Conservation (phyloP, 2,888 invertebrate genomes). For the Plusia festucae region DNA sequence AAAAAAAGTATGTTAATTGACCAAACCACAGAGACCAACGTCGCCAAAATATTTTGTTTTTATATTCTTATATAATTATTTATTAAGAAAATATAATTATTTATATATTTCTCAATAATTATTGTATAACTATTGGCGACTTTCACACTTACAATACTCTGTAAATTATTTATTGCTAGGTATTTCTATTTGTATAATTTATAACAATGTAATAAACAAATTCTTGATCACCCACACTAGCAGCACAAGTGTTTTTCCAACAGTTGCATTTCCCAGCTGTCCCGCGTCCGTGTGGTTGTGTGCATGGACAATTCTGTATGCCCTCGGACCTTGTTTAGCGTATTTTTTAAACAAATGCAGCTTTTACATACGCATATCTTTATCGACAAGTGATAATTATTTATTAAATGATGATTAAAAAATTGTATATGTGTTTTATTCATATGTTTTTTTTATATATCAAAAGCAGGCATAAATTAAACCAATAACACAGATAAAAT, state of each 20-base stretch:
- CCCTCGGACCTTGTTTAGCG: conserved; percentile 50
- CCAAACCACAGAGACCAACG: too few relatives aligned
- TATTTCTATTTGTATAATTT: background rate
- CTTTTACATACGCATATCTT: conserved; percentile 71
- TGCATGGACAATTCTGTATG: conserved; percentile 33
- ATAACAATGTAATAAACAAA: background rate
- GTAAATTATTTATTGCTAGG: background rate
- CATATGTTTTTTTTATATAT: background rate
- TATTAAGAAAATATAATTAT: too few relatives aligned
- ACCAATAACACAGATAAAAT: conserved; percentile 6
- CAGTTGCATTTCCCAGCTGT: conserved; percentile 31
- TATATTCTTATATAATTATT: too few relatives aligned
- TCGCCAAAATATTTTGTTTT: too few relatives aligned
- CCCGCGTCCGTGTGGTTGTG: conserved; percentile 17
- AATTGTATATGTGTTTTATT: conserved; percentile 44
- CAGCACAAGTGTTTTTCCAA: conserved; percentile 12
- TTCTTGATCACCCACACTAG: background rate
- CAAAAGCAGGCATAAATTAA: conserved; percentile 2
- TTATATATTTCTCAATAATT: background rate
- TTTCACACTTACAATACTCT: background rate
- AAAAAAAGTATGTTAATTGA: too few relatives aligned
- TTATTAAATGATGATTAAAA: conserved; percentile 66
- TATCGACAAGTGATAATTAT: conserved; percentile 72
- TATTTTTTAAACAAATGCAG: conserved; percentile 61
- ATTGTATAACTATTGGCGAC: background rate